These are phyloP conservation scores for Sycobia sp. DNA, from an alignment of 1,140 invertebrate genomes.

Conservation along the genomic window DNA sequence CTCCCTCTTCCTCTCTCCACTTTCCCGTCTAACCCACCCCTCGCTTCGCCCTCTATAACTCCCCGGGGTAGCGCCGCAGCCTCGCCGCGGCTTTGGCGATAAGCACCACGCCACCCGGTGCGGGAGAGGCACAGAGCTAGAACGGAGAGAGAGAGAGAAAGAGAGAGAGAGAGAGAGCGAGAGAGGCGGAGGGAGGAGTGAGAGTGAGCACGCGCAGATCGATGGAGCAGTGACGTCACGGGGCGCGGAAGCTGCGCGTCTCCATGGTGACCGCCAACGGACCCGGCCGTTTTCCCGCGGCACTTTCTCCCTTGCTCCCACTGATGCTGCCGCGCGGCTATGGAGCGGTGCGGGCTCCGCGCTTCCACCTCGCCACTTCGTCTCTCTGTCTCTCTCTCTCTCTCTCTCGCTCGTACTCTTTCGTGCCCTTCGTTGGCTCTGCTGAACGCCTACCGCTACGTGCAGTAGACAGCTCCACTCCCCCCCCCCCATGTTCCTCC, in stretches of 20 bases:
- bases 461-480: too few species aligned
- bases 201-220: constrained; percentile 46
- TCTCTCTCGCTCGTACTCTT: too few species aligned
- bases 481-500: too few species aligned
- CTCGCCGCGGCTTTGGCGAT: neutral
- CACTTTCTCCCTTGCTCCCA: constrained; percentile 1
- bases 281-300: constrained; percentile 47
- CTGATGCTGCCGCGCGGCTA: constrained; percentile 10
- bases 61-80: neutral
- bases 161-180: too few species aligned
- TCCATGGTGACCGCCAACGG: constrained; percentile 61
- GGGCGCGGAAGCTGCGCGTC: constrained; percentile 58
- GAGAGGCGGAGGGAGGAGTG: neutral
- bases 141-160: neutral
- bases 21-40: too few species aligned
- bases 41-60: neutral
- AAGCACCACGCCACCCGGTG: too few species aligned
- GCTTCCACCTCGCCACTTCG: neutral
- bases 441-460: too few species aligned
- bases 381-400: too few species aligned
- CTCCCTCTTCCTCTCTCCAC: constrained; percentile 1
- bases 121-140: too few species aligned
- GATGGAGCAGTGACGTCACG: constrained; percentile 62
- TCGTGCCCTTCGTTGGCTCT: neutral
- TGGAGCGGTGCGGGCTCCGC: neutral